phyloP scores from a whole-genome alignment of 2,797 vertebrate species.

The Coluber constrictor region DNA sequence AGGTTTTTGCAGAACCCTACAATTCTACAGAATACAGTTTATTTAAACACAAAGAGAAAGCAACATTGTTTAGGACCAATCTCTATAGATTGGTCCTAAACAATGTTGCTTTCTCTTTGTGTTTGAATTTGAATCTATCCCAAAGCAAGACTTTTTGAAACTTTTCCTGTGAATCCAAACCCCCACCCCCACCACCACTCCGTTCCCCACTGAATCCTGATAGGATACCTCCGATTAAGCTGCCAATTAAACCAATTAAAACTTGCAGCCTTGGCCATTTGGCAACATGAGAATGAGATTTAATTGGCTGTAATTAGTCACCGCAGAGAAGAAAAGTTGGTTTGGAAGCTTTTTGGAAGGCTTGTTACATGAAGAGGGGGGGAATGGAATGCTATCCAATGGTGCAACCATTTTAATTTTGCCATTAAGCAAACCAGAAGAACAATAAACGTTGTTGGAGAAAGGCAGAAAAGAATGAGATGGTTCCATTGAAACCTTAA shows the following conservation, averaged over 20 bases:
- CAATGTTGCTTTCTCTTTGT: background rate
- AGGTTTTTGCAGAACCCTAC: background rate
- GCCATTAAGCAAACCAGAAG: background rate
- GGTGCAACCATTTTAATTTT: constrained; percentile 2
- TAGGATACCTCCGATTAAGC: background rate
- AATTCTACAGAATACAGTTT: background rate
- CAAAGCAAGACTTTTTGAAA: background rate
- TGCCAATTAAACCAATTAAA: constrained; percentile 31
- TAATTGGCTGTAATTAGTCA: constrained; percentile 31
- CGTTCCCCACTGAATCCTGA: background rate
- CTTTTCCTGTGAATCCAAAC: background rate
- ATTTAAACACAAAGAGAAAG: no score
- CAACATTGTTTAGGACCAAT: no score
- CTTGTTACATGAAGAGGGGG: background rate
- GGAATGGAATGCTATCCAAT: background rate
- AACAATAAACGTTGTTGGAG: background rate
- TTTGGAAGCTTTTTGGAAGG: background rate
- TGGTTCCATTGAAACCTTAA: background rate
- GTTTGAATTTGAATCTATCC: background rate
- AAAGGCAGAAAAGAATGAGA: background rate
- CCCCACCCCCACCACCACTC: background rate
- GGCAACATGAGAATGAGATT: constrained; percentile 6
- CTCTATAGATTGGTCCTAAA: background rate
- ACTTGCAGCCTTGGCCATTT: background rate
- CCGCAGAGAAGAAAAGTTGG: background rate